Percentiles rank a stretch among this genome's conserved stretches.
These are phyloP conservation scores for Tetramorium bicarinatum DNA, from an alignment of 2,888 invertebrate genomes.

Conservation along the genomic window DNA sequence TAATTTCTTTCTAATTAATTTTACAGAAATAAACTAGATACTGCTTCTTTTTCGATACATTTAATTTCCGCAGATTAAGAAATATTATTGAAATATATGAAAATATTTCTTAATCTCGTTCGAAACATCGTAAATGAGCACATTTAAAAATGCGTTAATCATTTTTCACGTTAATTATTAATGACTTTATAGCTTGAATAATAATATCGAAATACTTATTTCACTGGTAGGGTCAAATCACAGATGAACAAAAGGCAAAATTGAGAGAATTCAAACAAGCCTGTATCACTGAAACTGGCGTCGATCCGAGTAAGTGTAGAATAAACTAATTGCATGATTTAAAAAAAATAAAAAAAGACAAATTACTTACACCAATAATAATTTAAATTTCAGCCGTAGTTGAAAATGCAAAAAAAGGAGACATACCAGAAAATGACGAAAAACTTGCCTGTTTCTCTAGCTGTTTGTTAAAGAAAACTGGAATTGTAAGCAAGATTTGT, in stretches of 20 bases:
- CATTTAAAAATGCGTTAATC: not conserved
- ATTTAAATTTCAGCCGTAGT: slow-evolving; percentile 72
- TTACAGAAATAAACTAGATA: not conserved
- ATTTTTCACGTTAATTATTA: slow-evolving; percentile 11
- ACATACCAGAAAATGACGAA: slow-evolving; percentile 51
- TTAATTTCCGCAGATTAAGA: not conserved
- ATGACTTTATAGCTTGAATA: not conserved
- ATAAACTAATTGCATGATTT: not conserved
- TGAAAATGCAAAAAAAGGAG: slow-evolving; percentile 71
- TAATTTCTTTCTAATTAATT: not conserved
- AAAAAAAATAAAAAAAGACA: slow-evolving; percentile 33
- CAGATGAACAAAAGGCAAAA: slow-evolving; percentile 74
- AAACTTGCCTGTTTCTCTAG: slow-evolving; percentile 79
- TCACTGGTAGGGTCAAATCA: slow-evolving; percentile 61
- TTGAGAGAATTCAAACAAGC: slow-evolving; percentile 71
- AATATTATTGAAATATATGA: not conserved
- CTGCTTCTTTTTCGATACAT: not conserved
- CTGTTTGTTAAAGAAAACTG: slow-evolving; percentile 81
- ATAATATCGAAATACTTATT: not conserved
- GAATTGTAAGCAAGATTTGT: slow-evolving; percentile 75
- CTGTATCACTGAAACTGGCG: slow-evolving; percentile 78
- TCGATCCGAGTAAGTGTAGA: slow-evolving; percentile 74
- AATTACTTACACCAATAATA: not conserved
- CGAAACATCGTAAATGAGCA: not conserved
- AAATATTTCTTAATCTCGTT: not conserved